Percentiles rank a stretch among this genome's conserved stretches.
Evolutionary conservation across 2,113 vertebrate genomes (phyloP).

Genomic region (Halcyon malimbica): DNA sequence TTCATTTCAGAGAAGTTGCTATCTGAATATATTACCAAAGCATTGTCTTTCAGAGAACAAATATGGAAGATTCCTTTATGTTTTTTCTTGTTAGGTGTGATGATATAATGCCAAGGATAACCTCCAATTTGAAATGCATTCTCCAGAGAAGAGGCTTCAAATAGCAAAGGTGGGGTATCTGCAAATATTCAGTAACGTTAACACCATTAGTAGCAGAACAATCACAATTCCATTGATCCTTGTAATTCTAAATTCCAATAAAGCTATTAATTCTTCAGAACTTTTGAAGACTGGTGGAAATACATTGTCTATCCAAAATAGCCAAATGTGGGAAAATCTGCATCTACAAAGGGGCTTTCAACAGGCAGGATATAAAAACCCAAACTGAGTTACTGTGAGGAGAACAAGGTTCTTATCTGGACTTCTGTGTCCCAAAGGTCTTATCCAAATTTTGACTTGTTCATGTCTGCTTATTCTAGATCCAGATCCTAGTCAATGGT

Average conservation of each 20-base stretch:
- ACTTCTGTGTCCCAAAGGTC: not conserved
- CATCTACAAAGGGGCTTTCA: not conserved
- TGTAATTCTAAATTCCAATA: conserved; percentile 12
- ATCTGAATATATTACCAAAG: conserved; percentile 81
- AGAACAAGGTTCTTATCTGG: not conserved
- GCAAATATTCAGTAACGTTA: conserved; percentile 45
- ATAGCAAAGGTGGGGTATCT: conserved; percentile 89
- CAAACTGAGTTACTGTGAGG: not conserved
- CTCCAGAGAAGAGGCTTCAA: conserved; percentile 89
- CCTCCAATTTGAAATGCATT: conserved; percentile 94
- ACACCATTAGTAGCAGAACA: conserved; percentile 55
- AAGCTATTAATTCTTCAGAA: not conserved
- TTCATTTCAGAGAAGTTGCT: conserved; percentile 33
- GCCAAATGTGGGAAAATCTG: not conserved
- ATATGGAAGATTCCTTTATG: conserved; percentile 91
- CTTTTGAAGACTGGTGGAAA: not conserved
- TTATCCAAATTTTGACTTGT: not conserved
- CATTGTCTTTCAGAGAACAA: conserved; percentile 86
- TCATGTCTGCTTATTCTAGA: not conserved
- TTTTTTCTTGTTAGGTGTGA: conserved; percentile 90
- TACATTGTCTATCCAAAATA: not conserved
- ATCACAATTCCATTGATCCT: not conserved
- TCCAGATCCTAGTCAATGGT: not conserved
- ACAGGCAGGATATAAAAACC: not conserved
- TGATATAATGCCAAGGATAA: conserved; percentile 96